These are phyloP conservation scores for Dunckerocampus dactyliophorus DNA, from an alignment of 2,113 vertebrate genomes.

Conservation along the genomic window DNA sequence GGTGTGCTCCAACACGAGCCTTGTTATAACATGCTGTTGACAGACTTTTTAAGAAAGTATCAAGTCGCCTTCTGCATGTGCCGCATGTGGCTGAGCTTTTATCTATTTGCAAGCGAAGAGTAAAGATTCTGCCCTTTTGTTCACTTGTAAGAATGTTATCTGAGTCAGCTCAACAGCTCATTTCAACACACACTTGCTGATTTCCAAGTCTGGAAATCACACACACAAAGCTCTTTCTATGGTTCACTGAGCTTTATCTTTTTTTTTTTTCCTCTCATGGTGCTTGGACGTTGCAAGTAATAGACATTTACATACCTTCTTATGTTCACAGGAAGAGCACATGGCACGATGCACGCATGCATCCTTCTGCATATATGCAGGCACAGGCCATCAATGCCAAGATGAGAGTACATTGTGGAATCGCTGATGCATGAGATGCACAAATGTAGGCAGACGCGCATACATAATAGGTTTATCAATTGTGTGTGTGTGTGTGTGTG, in stretches of 20 bases:
- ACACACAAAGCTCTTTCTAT: conserved; percentile 2
- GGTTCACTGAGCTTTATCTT: conserved; percentile 25
- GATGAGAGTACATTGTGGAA: conserved; percentile 4
- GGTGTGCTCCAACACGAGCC: conserved; percentile 23
- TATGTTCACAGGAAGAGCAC: conserved; percentile 2
- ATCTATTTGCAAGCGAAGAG: neutral
- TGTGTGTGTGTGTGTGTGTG: neutral
- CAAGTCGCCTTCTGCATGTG: neutral
- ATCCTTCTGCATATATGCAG: conserved; percentile 11
- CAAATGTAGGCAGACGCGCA: neutral
- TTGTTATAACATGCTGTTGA: conserved; percentile 1
- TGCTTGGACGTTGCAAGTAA: conserved; percentile 12
- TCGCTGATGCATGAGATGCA: conserved; percentile 6
- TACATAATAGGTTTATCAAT: neutral
- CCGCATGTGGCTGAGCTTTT: conserved; percentile 1
- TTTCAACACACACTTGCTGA: neutral
- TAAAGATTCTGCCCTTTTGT: conserved; percentile 4
- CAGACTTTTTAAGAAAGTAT: conserved; percentile 2
- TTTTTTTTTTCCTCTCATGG: conserved; percentile 23
- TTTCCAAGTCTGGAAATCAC: neutral
- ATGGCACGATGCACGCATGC: neutral
- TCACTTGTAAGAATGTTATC: conserved; percentile 4
- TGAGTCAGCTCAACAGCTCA: conserved; percentile 12
- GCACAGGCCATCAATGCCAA: conserved; percentile 8
- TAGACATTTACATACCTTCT: conserved; percentile 9